Evolutionary conservation across 2,888 invertebrate genomes (phyloP).

Genomic region (Alloscopus bannaensis): DNA sequence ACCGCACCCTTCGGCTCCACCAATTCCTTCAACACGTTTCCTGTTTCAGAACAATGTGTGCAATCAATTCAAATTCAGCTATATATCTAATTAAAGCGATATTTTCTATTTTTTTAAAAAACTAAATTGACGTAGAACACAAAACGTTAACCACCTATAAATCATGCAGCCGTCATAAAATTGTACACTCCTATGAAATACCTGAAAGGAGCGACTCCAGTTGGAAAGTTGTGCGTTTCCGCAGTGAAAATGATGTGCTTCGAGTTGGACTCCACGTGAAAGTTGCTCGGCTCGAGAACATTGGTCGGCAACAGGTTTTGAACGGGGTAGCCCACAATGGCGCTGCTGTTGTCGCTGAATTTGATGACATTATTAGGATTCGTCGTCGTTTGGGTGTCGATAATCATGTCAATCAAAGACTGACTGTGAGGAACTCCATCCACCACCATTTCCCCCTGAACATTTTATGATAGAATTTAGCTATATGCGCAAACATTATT

Average conservation of each 20-base stretch:
- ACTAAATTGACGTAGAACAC: too few relatives aligned
- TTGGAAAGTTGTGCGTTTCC: conserved; percentile 99
- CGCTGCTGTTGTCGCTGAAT: conserved; percentile 98
- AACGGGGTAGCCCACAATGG: conserved; percentile 88
- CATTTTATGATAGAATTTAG: not conserved
- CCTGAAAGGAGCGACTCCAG: conserved; percentile 95
- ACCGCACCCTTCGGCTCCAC: conserved; percentile 96
- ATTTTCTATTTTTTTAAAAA: too few relatives aligned
- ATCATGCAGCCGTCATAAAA: too few relatives aligned
- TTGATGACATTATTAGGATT: conserved; percentile 97
- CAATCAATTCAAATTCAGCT: too few relatives aligned
- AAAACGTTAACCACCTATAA: too few relatives aligned
- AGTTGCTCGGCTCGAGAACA: conserved; percentile 81
- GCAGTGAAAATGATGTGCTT: conserved; percentile 98
- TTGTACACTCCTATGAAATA: too few relatives aligned
- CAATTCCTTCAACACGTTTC: conserved; percentile 97
- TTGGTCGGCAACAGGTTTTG: conserved; percentile 82
- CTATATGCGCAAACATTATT: not conserved
- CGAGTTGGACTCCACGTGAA: conserved; percentile 78
- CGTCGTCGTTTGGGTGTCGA: conserved; percentile 88
- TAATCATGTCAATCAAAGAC: conserved; percentile 94
- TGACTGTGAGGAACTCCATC: conserved; percentile 87
- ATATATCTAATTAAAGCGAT: too few relatives aligned
- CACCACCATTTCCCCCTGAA: conserved; percentile 88
- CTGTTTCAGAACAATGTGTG: too few relatives aligned